Conservation (phyloP, 2,113 vertebrate species). For the cat (Felis catus) region F.catus_Fca126_mat1.0 CM031419.1:8418001-8418500, state of each 20-base stretch:
- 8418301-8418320: neutral
- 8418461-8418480: neutral
- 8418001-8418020: neutral
- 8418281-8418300: neutral
- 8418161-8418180: neutral
- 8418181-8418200: neutral
- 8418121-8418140: neutral
- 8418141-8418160: neutral
- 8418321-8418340: neutral
- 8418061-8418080: neutral
- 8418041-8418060: fast-evolving
- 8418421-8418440: neutral
- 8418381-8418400: fast-evolving
- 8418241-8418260: neutral
- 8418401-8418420: neutral
- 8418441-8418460: neutral
- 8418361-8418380: neutral
- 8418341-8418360: neutral
- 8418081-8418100: neutral
- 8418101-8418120: neutral
- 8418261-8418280: neutral
- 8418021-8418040: neutral
- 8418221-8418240: neutral
- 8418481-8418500: neutral
- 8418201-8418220: neutral